These are phyloP conservation scores for Cryptus viduatorius DNA, from an alignment of 2,888 invertebrate genomes.

Conservation along the genomic window DNA sequence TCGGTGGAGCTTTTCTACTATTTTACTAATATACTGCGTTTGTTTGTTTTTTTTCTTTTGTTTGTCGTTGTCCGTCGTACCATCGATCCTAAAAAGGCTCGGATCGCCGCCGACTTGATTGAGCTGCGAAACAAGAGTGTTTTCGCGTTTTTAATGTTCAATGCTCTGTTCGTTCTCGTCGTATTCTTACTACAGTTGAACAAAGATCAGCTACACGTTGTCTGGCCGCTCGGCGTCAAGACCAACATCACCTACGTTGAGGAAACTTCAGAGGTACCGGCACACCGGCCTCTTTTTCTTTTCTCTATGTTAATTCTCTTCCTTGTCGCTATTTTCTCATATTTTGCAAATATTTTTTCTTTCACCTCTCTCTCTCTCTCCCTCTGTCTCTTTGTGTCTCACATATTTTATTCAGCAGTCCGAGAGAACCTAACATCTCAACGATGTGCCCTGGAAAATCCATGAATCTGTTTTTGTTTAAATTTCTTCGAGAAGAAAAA, in stretches of 20 bases:
- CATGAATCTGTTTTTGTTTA: constrained; percentile 16
- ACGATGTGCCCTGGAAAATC: constrained; percentile 47
- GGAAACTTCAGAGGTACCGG: constrained; percentile 94
- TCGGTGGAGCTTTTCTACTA: constrained; percentile 77
- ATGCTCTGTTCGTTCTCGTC: constrained; percentile 99
- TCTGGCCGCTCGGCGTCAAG: constrained; percentile 98
- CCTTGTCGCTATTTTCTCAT: constrained; percentile 39
- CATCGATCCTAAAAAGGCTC: constrained; percentile 89
- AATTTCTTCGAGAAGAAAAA: constrained; percentile 4
- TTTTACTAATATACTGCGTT: constrained; percentile 77
- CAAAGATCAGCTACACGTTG: constrained; percentile 98
- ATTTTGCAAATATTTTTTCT: constrained; percentile 11
- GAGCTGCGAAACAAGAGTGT: constrained; percentile 98
- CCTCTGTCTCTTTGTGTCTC: constrained; percentile 61
- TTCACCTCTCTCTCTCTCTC: constrained; percentile 46
- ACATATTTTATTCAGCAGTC: constrained; percentile 50
- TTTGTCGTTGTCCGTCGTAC: constrained; percentile 84
- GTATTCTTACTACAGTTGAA: constrained; percentile 99
- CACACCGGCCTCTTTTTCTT: constrained; percentile 71
- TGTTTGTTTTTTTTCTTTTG: constrained; percentile 83
- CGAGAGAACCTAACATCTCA: constrained; percentile 56
- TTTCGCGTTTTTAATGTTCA: constrained; percentile 99
- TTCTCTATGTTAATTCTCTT: constrained; percentile 50
- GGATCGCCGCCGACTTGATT: constrained; percentile 95
- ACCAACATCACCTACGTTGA: constrained; percentile 97